Evolutionary conservation across 2,113 vertebrate species (phyloP).

Genomic region (Larimichthys crocea): DNA sequence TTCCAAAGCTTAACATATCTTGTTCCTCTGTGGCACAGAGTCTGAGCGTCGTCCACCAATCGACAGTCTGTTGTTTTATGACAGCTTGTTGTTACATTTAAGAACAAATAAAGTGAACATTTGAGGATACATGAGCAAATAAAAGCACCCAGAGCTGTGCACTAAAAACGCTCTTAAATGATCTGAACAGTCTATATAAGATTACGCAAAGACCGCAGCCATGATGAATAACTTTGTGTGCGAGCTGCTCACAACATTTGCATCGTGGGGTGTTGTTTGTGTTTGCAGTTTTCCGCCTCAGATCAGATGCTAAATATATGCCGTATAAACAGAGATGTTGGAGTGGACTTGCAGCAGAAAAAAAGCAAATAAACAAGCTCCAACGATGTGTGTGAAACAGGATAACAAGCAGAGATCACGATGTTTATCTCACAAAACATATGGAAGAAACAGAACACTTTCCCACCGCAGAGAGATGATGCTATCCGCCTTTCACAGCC

Average conservation of each 20-base stretch:
- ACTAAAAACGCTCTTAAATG: slow-evolving; percentile 43
- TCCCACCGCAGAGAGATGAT: background rate
- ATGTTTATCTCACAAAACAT: slow-evolving; percentile 41
- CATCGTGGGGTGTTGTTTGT: slow-evolving; percentile 21
- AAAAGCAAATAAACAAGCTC: slow-evolving; percentile 11
- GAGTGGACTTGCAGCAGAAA: background rate
- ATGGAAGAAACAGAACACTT: slow-evolving; percentile 8
- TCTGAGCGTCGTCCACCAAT: background rate
- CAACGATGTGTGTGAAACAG: slow-evolving; percentile 8
- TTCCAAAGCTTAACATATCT: background rate
- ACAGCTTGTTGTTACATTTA: slow-evolving; percentile 24
- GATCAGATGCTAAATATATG: slow-evolving; percentile 35
- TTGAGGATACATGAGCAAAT: slow-evolving; percentile 56
- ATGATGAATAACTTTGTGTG: slow-evolving; percentile 9
- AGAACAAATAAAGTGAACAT: slow-evolving; percentile 41
- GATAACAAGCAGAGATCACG: slow-evolving; percentile 22
- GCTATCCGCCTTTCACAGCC: background rate
- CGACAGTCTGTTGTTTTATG: slow-evolving; percentile 2
- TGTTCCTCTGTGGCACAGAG: background rate
- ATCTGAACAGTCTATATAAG: slow-evolving; percentile 57
- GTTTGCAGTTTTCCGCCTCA: slow-evolving; percentile 11
- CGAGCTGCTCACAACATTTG: slow-evolving; percentile 12
- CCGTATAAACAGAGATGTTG: slow-evolving; percentile 38
- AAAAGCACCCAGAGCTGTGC: slow-evolving; percentile 47
- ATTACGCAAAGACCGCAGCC: slow-evolving; percentile 21